Conservation (phyloP, 2,113 vertebrate species). For the Oryzias curvinotus region DNA sequence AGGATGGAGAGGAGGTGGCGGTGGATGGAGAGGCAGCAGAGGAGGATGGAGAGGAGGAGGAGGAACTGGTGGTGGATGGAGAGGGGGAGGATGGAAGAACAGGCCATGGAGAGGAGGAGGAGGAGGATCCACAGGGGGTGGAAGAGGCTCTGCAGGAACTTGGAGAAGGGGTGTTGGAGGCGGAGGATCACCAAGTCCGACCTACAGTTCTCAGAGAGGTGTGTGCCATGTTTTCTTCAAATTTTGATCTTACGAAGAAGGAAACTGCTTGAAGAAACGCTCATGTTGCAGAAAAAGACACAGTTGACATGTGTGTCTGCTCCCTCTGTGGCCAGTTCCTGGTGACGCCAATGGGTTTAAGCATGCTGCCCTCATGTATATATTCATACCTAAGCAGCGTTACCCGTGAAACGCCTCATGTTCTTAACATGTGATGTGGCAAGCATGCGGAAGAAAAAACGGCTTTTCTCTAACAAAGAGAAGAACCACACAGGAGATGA, state of each 20-base stretch:
- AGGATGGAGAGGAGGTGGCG: slow-evolving; percentile 12
- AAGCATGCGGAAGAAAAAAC: too few relatives aligned
- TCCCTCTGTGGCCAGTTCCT: too few relatives aligned
- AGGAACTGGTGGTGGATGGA: slow-evolving; percentile 4
- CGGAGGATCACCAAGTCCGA: slow-evolving; percentile 17
- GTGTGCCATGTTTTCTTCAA: not conserved
- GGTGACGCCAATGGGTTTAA: too few relatives aligned
- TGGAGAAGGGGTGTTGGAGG: slow-evolving; percentile 16
- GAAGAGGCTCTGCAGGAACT: slow-evolving; percentile 18
- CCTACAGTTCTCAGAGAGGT: slow-evolving; percentile 50
- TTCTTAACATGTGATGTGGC: too few relatives aligned
- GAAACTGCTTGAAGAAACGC: not conserved
- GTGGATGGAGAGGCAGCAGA: slow-evolving; percentile 7
- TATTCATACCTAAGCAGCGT: too few relatives aligned
- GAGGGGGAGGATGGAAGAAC: slow-evolving; percentile 6
- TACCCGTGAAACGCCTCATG: too few relatives aligned
- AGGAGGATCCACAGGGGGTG: slow-evolving; percentile 4
- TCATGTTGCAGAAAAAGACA: too few relatives aligned
- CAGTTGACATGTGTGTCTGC: too few relatives aligned
- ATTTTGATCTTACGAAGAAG: not conserved
- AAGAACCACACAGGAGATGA: too few relatives aligned
- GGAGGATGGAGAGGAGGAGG: slow-evolving; percentile 23
- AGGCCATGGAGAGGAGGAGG: slow-evolving; percentile 28
- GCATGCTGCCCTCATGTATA: too few relatives aligned
- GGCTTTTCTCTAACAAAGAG: too few relatives aligned